Evolutionary conservation across 53 echinoderm and acorn worm genomes (phyloP).

Genomic region (Astropecten irregularis): DNA sequence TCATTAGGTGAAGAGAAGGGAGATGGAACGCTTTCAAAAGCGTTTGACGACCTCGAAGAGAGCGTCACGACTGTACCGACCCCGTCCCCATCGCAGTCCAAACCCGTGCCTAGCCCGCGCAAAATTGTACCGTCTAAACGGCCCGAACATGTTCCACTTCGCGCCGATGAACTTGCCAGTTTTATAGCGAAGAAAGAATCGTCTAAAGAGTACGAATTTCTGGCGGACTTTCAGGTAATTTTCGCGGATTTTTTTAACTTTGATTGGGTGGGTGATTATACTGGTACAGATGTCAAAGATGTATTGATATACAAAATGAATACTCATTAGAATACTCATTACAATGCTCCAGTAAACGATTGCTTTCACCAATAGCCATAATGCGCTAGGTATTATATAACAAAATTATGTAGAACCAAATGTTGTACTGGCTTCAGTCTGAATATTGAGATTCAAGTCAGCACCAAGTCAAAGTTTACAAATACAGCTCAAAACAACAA

Average conservation of each 20-base stretch:
- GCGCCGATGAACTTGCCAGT: slow-evolving; percentile 53
- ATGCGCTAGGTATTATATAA: too few relatives aligned
- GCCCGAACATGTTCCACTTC: neutral
- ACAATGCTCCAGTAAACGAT: too few relatives aligned
- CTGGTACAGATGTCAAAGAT: neutral
- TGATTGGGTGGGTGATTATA: neutral
- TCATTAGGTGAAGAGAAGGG: too few relatives aligned
- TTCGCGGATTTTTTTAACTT: neutral
- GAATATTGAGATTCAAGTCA: too few relatives aligned
- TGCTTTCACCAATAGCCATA: too few relatives aligned
- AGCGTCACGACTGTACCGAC: too few relatives aligned
- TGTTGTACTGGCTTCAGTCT: neutral
- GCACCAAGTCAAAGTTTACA: too few relatives aligned
- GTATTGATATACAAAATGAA: neutral
- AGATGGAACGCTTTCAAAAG: too few relatives aligned
- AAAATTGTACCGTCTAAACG: neutral
- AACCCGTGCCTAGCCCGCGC: neutral
- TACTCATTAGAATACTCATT: too few relatives aligned
- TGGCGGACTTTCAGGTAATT: slow-evolving; percentile 69
- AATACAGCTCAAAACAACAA: too few relatives aligned
- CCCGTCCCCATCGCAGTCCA: neutral
- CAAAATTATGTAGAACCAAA: too few relatives aligned
- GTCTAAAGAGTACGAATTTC: slow-evolving; percentile 43
- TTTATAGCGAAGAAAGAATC: slow-evolving; percentile 68
- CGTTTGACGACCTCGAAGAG: too few relatives aligned